Base-by-base conservation (phyloP, 2,888 invertebrate species). In the Taenaris catops region DNA sequence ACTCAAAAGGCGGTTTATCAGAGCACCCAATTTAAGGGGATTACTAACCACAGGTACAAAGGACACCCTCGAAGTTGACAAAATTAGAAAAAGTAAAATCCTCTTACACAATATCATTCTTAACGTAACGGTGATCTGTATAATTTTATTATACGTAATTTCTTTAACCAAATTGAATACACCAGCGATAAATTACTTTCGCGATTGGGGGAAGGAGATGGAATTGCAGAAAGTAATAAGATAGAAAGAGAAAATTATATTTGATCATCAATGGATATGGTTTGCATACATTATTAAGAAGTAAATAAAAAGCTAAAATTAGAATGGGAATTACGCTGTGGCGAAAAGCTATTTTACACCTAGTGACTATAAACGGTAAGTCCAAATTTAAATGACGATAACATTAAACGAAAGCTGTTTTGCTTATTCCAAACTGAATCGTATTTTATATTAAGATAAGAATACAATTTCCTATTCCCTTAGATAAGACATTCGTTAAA, bases 91-190 rank as follows among this genome's bases (percentile, higher is more conserved):
- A 31, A 58, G 56, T 49, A 40, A 58, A 67, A 71, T 69, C 72
- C 71, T 68, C 75, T 72, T 63, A 60, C 51, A 58, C 55, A 48
- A 48, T 49, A 51, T 53, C 49, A 58, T 51, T 48, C 44, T 48
- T 49, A 41, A 51, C 42, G 38, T 47, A 51, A 46, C 45, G 44
- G 49, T 64, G 71, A 69, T 66, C 76, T 67, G 81, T 80, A 83
- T 84, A 84, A 84, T 83, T 84, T 83, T 79, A 79, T 80, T 74
- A 65, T 67, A 67, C 70, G 58, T 63, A 59, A 66, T 64, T 63
- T 58, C 57, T 47, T 60, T 57, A 52, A 37, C 51, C 58, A 69
- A 73, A 75, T 76, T 70, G 70, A 76, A 74, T 56, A 51, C 50
- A 46, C 47, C 41, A 40, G 51, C 43, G 49, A 49, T 55, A 67